A percentile compares a stretch with the other conserved stretches of the same genome.
Evolutionary conservation across 2,888 invertebrate species (phyloP).

Genomic region (Linnaemya tessellans): DNA sequence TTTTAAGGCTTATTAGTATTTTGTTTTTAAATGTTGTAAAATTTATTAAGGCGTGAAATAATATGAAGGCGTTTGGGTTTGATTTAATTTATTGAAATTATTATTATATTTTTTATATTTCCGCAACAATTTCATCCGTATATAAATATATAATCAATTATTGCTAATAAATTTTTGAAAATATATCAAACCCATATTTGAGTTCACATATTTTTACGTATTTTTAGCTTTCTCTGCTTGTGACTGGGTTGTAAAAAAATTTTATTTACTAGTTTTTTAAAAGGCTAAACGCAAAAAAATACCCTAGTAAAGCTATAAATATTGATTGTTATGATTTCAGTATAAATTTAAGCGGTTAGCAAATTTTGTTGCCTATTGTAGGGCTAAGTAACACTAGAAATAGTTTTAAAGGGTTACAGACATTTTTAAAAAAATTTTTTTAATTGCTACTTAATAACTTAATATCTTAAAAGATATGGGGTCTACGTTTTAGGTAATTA

Average conservation of each 20-base stretch:
- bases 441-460: no score
- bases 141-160: no score
- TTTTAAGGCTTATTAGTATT: background rate
- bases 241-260: slow-evolving; percentile 1
- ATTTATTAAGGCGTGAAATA: background rate
- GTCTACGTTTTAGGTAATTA: background rate
- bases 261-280: slow-evolving; percentile 21
- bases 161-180: background rate
- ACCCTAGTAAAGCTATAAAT: background rate
- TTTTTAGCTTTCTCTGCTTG: slow-evolving; percentile 16
- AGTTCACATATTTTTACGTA: background rate
- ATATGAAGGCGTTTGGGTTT: no score
- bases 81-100: no score
- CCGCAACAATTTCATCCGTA: no score
- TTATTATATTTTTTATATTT: no score
- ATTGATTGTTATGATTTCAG: slow-evolving; percentile 1
- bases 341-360: slow-evolving; percentile 3
- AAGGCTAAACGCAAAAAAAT: background rate
- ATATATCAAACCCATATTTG: background rate
- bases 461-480: background rate
- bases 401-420: no score
- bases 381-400: background rate
- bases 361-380: background rate
- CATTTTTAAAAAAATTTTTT: no score
- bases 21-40: background rate